A percentile compares a stretch with the other conserved stretches of the same genome.
These are phyloP conservation scores for Amblyopsis hoosieri DNA, from an alignment of 2,797 vertebrate species.

Conservation along the genomic window DNA sequence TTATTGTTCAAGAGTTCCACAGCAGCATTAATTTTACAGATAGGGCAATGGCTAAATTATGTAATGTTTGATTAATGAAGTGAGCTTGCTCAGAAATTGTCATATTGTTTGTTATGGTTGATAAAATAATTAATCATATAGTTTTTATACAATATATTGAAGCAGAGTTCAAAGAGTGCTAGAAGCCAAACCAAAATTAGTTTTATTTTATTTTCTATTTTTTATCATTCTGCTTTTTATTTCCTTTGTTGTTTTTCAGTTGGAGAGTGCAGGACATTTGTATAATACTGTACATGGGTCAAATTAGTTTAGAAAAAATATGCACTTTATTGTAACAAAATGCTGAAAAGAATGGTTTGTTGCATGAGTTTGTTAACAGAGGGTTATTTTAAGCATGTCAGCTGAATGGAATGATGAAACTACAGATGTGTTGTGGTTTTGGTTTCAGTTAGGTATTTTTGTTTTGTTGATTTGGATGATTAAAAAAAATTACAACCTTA, in stretches of 20 bases:
- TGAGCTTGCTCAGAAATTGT: constrained; percentile 1
- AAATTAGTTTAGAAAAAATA: constrained; percentile 17
- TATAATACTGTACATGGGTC: constrained; percentile 37
- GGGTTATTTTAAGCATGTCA: constrained; percentile 53
- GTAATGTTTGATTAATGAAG: constrained; percentile 1
- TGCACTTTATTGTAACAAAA: constrained; percentile 45
- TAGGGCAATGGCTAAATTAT: constrained; percentile 19
- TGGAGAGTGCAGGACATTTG: constrained; percentile 31
- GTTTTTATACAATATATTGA: constrained; percentile 19
- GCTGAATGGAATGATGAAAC: constrained; percentile 27
- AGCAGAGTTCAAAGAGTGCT: constrained; percentile 29
- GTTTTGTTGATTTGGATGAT: constrained; percentile 34
- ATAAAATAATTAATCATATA: constrained; percentile 2
- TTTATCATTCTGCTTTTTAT: constrained; percentile 23
- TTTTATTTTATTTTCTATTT: constrained; percentile 13
- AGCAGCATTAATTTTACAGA: constrained; percentile 23
- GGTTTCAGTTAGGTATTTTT: constrained; percentile 30
- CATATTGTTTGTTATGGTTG: constrained; percentile 2
- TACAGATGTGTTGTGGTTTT: constrained; percentile 37
- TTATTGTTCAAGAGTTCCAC: constrained; percentile 29
- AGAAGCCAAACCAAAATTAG: constrained; percentile 33
- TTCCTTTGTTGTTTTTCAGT: constrained; percentile 31
- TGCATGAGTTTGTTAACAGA: constrained; percentile 52
- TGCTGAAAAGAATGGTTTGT: constrained; percentile 29
- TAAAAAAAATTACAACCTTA: constrained; percentile 40